Evolutionary conservation across 2,113 vertebrate genomes (phyloP), one percentile per base, ranked within the genome.

Genomic region (Platichthys stellatus): DNA sequence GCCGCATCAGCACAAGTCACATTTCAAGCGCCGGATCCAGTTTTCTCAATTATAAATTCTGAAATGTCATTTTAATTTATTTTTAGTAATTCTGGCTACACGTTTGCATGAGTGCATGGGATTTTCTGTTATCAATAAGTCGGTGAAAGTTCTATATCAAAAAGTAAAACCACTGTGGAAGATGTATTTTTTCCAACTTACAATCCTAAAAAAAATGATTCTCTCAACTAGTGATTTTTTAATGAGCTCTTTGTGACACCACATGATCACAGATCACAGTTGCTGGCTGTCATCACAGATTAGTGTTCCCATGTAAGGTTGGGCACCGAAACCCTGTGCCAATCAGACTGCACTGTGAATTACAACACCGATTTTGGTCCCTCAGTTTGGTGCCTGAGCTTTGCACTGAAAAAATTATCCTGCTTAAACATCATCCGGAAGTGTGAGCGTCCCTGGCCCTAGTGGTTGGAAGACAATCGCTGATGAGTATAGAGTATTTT

Each of bases 1-100:
- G 58, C 43, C 24, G 51, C 72, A 78, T 74, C 61, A 60, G 68
- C 35, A 64, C 69, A 70, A 68, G 67, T 70, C 58, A 51, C 2
- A 56, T 31, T 11, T 49, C 20, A 24, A 43, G 53, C 68, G 2
- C 49, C 15, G 24, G 18, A 12, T 15, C 15, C 35, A 57, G 63
- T 21, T 69, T 38, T 54, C 43, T 31, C 13, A 18, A 17, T 8
- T 0, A 43, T 56, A 18, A 58, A 71, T 13, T 38, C 2, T 14
- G 65, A 17, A 54, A 17, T 68, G 51, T 11, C 20, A 68, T 38
- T 56, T 67, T 5, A 11, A 17, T 10, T 11, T 66, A 20, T 53
- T 53, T 31, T 18, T 10, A 13, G 63, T 20, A 11, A 64, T 47
- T n/a, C 14, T 0, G 21, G 13, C 45, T 9, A 45, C 21, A 23